Conservation (phyloP, 2,888 invertebrate genomes). For the Sialis lutaria region DNA sequence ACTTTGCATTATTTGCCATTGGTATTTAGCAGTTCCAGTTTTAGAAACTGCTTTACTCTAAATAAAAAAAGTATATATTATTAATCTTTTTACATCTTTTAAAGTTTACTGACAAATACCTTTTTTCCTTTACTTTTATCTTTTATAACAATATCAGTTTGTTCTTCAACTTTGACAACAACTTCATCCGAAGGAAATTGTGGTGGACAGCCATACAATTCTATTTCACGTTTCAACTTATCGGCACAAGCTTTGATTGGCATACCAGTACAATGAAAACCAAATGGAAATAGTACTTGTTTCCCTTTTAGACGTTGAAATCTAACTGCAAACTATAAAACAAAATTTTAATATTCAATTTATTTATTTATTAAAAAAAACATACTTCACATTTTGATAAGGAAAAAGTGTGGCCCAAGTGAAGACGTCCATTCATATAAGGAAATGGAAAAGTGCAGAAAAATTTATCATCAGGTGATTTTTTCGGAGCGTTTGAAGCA, state of each 20-base stretch:
- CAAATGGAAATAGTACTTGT: constrained; percentile 87
- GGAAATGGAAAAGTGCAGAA: constrained; percentile 94
- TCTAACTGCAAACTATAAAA: constrained; percentile 66
- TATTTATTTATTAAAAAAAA: constrained; percentile 3
- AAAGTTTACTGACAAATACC: constrained; percentile 18
- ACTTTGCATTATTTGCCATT: constrained; percentile 98
- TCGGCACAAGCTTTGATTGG: constrained; percentile 99
- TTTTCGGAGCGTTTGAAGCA: constrained; percentile 44
- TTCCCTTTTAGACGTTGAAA: constrained; percentile 87
- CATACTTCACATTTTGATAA: constrained; percentile 88
- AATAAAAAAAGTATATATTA: constrained; percentile 12
- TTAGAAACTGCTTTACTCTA: constrained; percentile 92
- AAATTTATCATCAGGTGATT: constrained; percentile 58
- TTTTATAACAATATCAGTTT: constrained; percentile 44
- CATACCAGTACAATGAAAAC: constrained; percentile 99
- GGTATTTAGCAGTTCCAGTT: constrained; percentile 73
- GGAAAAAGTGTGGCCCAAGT: constrained; percentile 95
- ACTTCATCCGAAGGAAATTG: constrained; percentile 53
- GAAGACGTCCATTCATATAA: constrained; percentile 97
- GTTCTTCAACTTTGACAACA: constrained; percentile 27
- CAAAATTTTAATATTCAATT: constrained; percentile 3
- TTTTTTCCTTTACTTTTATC: constrained; percentile 88
- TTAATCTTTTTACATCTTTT: too few relatives aligned
- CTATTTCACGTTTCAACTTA: constrained; percentile 87
- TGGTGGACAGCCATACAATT: constrained; percentile 83